A percentile compares a stretch with the other conserved stretches of the same genome.
Conservation (phyloP, 2,113 vertebrate species). For the Ceuthmochares aereus region DNA sequence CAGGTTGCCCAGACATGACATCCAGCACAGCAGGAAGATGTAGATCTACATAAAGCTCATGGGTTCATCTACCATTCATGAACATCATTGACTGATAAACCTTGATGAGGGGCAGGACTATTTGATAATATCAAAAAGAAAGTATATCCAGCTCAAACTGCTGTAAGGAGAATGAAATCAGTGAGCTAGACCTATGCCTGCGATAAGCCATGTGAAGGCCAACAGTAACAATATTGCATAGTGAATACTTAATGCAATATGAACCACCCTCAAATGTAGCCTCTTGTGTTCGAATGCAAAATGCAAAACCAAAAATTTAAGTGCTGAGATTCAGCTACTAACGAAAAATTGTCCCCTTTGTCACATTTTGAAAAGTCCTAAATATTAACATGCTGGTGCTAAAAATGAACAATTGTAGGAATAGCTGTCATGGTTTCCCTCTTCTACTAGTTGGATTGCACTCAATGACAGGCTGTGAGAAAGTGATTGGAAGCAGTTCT, state of each 20-base stretch:
- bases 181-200: not conserved
- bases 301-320: not conserved
- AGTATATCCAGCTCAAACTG: not conserved
- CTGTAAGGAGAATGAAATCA: not conserved
- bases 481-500: not conserved
- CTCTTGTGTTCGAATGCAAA: not conserved
- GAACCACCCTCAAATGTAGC: not conserved
- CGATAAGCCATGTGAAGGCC: not conserved
- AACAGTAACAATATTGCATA: too few relatives aligned
- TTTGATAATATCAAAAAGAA: not conserved
- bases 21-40: not conserved
- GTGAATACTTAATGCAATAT: rapidly evolving
- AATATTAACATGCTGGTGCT: not conserved
- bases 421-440: not conserved
- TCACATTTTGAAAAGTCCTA: not conserved
- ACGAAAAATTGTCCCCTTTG: not conserved
- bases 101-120: not conserved
- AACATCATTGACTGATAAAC: not conserved
- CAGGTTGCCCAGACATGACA: not conserved
- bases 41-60: not conserved
- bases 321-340: not conserved
- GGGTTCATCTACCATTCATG: not conserved
- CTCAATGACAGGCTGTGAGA: not conserved
- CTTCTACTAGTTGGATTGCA: not conserved
- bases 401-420: not conserved